Base-by-base conservation (phyloP, 23 tunicate species). In the Corella eumyota region DNA sequence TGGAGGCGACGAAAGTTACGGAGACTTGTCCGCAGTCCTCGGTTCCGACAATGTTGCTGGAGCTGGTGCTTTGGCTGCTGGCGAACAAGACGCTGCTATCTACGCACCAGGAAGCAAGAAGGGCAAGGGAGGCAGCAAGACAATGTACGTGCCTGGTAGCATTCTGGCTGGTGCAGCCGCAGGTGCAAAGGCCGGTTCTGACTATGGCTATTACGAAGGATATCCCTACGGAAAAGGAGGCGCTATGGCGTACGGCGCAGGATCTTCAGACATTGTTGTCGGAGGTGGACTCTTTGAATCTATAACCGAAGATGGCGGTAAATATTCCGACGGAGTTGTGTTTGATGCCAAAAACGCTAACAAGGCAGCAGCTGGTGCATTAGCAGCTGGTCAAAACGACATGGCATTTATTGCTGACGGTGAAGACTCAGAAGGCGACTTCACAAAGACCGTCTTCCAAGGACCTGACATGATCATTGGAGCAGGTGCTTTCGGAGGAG, bases 101-200 rank as follows among this genome's bases (percentile, higher is more conserved):
- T 20, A n/a, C 6, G 69, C 53, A 19, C 61, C 37, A 58, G 78
- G 78, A 45, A 61, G 62, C 69, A 72, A 72, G 69, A 72, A 50
- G 51, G 78, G 69, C 69, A 62, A 52, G 3, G 23, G 31, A 20
- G 61, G 32, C 48, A 48, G 51, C 69, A 62, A 62, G 69, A 33
- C 61, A 45, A 50, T 72, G 51, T 62, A 34, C 69, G 29, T 23
- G 5, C 50, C 60, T 17, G 69, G 69, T 34, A 19, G 51, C 19
- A 61, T 44, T 32, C 36, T 47, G 9, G 32, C 45, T 32, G 69
- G 61, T 21, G 78, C 67, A 4, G 30, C 27, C 25, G 58, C 21
- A 19, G 68, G 54, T 31, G 68, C 53, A 19, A 58, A n/a, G 36
- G 15, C 68, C 17, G 64, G 20, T 7, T 26, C 15, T 20, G 64